phyloP scores from a whole-genome alignment of 1,140 invertebrate genomes.

The Ceratina calcarata region DNA sequence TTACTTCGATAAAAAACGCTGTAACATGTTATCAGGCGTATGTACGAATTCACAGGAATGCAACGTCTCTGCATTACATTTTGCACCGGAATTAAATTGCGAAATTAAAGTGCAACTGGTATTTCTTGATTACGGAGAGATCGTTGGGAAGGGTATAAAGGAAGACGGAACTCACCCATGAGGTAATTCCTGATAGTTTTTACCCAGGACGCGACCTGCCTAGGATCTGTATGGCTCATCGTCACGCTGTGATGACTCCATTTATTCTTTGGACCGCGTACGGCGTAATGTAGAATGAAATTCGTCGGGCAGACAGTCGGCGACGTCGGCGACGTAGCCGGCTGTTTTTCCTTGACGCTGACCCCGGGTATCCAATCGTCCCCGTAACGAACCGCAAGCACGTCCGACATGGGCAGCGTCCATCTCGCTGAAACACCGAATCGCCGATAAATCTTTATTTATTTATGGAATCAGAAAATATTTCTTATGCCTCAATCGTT shows the following conservation, averaged over 20 bases:
- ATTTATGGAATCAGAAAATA: no score
- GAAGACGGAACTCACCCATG: constrained; percentile 73
- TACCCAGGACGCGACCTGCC: constrained; percentile 84
- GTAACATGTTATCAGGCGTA: no score
- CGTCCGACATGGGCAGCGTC: constrained; percentile 80
- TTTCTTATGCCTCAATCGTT: neutral
- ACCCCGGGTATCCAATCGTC: constrained; percentile 70
- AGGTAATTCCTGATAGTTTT: constrained; percentile 82
- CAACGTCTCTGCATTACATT: no score
- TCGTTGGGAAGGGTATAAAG: no score
- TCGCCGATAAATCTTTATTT: neutral
- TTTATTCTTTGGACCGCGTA: constrained; percentile 81
- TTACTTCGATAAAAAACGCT: neutral
- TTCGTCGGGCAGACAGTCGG: constrained; percentile 77
- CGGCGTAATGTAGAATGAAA: constrained; percentile 84
- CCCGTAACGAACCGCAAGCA: constrained; percentile 80
- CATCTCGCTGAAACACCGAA: constrained; percentile 77
- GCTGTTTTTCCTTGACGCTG: constrained; percentile 55
- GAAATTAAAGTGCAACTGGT: no score
- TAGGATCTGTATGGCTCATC: constrained; percentile 83
- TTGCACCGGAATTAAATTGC: no score
- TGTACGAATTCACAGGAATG: no score
- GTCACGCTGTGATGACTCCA: constrained; percentile 83
- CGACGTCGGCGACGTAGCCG: constrained; percentile 52
- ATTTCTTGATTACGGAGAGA: no score